Evolutionary conservation across 53 echinoderm and acorn worm species (phyloP).

Genomic region (Echinometra lucunter): DNA sequence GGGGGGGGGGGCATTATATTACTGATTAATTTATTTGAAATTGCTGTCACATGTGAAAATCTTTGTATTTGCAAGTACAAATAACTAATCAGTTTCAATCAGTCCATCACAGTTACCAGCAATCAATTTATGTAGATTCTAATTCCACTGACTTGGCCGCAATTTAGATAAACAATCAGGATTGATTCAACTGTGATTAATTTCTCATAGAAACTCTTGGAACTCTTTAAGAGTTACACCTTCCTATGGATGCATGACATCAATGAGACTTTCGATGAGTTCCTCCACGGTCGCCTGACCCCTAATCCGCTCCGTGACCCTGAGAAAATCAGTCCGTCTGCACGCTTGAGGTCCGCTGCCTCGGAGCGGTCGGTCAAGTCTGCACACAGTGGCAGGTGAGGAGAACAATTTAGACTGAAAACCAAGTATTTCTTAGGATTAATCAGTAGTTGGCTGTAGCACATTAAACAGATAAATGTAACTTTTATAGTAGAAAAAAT

Average conservation of each 20-base stretch:
- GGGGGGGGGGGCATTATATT: too few species aligned
- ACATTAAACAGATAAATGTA: too few species aligned
- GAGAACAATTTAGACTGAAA: background rate
- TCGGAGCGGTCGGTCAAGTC: conserved; percentile 90
- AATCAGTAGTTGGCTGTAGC: too few species aligned
- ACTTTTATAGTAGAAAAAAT: too few species aligned
- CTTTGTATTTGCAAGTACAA: too few species aligned
- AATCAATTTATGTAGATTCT: too few species aligned
- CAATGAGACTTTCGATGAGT: conserved; percentile 97
- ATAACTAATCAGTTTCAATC: too few species aligned
- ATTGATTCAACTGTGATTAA: background rate
- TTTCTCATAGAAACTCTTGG: conserved; percentile 82
- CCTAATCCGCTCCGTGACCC: conserved; percentile 88
- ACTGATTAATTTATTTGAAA: too few species aligned
- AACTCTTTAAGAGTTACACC: conserved; percentile 91
- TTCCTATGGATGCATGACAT: conserved; percentile 98
- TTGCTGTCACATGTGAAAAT: too few species aligned
- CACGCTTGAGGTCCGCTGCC: conserved; percentile 89
- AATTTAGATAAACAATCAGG: background rate
- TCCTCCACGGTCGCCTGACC: conserved; percentile 91
- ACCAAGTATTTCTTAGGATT: too few species aligned
- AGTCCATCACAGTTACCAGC: too few species aligned
- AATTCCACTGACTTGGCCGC: too few species aligned
- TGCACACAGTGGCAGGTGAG: conserved; percentile 85
- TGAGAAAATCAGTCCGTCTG: conserved; percentile 82